A percentile compares a stretch with the other conserved stretches of the same genome.
Evolutionary conservation across 2,888 invertebrate species (phyloP).

Genomic region (Drosophila mimetica): DNA sequence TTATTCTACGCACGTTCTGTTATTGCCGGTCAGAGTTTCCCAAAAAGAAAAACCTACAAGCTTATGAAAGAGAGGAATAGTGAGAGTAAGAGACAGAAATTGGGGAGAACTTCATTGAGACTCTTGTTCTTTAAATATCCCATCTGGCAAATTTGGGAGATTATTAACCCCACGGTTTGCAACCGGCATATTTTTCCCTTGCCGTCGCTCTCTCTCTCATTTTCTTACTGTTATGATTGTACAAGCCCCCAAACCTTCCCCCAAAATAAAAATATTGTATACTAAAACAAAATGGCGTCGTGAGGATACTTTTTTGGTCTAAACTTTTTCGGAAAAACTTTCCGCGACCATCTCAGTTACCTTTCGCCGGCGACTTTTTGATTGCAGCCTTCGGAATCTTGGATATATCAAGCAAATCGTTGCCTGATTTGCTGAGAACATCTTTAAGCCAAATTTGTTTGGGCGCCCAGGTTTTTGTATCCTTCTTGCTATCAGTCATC

Average conservation of each 20-base stretch:
- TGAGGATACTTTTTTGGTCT: not conserved
- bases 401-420: slow-evolving; percentile 83
- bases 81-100: not conserved
- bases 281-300: slow-evolving; percentile 79
- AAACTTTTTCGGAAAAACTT: slow-evolving; percentile 31
- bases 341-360: slow-evolving; percentile 63
- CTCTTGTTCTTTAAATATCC: slow-evolving; percentile 45
- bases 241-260: slow-evolving; percentile 26
- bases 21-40: slow-evolving; percentile 62
- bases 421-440: slow-evolving; percentile 84
- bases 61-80: slow-evolving; percentile 22
- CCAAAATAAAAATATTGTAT: slow-evolving; percentile 55
- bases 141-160: slow-evolving; percentile 4
- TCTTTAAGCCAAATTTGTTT: slow-evolving; percentile 86
- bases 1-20: slow-evolving; percentile 65
- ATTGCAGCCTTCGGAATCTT: slow-evolving; percentile 63
- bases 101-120: slow-evolving; percentile 10
- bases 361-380: slow-evolving; percentile 68
- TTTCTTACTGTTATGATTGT: slow-evolving; percentile 26
- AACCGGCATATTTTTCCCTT: slow-evolving; percentile 56
- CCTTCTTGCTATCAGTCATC: slow-evolving; percentile 80
- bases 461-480: slow-evolving; percentile 75
- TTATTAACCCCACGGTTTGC: slow-evolving; percentile 40
- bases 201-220: not conserved
- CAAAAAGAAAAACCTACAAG: slow-evolving; percentile 39